These are phyloP conservation scores for Peromyscus maniculatus DNA, from an alignment of 2,113 vertebrate species.

Conservation along the genomic window DNA sequence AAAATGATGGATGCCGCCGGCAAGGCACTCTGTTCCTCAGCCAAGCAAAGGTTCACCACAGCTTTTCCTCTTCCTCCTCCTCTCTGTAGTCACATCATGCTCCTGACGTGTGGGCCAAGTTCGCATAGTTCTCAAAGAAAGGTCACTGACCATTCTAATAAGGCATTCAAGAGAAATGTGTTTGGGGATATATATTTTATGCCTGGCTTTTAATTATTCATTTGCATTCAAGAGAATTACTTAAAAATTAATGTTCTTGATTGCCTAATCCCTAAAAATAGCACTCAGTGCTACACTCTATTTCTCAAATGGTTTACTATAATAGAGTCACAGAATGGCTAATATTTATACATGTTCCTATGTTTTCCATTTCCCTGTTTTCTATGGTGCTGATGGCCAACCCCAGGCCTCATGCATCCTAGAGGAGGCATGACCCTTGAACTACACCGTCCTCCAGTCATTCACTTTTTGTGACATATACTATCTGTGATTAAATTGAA, in stretches of 20 bases:
- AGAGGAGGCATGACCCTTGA: background rate
- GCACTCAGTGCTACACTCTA: constrained; percentile 29
- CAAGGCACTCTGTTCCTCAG: constrained; percentile 90
- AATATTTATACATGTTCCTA: background rate
- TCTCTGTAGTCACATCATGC: background rate
- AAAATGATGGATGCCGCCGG: constrained; percentile 93
- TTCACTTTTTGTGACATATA: constrained; percentile 23
- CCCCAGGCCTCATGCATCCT: background rate
- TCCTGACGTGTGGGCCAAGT: constrained; percentile 10
- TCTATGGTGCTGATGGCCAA: background rate
- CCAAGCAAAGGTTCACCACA: constrained; percentile 90
- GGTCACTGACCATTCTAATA: background rate
- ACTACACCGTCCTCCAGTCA: background rate
- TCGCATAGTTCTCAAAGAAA: background rate
- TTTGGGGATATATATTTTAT: constrained; percentile 19
- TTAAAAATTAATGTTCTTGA: constrained; percentile 51
- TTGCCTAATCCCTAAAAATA: constrained; percentile 62
- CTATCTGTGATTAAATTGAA: background rate
- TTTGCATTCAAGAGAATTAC: constrained; percentile 50
- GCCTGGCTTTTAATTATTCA: constrained; percentile 44
- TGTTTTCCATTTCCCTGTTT: background rate
- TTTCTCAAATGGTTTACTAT: constrained; percentile 38
- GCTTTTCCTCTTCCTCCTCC: constrained; percentile 26
- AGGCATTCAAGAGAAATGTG: constrained; percentile 42
- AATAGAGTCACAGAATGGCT: constrained; percentile 24